Evolutionary conservation across 2,797 vertebrate genomes (phyloP).

Genomic region (Fundulus diaphanus): DNA sequence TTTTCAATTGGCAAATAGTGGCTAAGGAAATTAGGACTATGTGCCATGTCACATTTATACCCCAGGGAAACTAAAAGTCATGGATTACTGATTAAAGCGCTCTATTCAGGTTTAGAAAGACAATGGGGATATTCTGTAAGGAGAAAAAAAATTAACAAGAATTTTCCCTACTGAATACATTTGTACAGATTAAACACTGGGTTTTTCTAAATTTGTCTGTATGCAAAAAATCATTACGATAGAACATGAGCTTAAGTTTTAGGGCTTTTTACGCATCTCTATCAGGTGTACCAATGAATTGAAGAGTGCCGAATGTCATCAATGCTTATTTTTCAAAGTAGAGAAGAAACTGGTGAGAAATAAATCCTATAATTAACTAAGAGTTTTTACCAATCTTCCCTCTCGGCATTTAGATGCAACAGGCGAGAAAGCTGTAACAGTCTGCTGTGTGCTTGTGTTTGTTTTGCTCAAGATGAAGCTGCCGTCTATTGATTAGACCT

Average conservation of each 20-base stretch:
- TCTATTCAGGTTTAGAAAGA: not conserved
- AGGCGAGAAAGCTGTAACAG: conserved; percentile 56
- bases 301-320: not conserved
- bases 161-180: not conserved
- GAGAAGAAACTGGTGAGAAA: not conserved
- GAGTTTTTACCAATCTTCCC: not conserved
- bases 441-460: conserved; percentile 62
- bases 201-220: not conserved
- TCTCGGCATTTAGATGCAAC: conserved; percentile 52
- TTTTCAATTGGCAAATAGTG: too few species aligned
- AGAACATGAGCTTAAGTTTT: not conserved
- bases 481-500: conserved; percentile 78
- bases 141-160: too few species aligned
- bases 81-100: not conserved
- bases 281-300: not conserved
- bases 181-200: not conserved
- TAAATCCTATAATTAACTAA: not conserved
- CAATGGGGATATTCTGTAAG: too few species aligned
- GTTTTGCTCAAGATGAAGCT: conserved; percentile 68
- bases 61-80: too few species aligned
- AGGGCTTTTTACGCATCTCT: not conserved
- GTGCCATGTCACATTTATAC: not conserved
- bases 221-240: not conserved
- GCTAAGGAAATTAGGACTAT: too few species aligned
- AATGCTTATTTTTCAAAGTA: not conserved